Conservation (phyloP, 2,113 vertebrate genomes). For the Orthochromis indermauri region DNA sequence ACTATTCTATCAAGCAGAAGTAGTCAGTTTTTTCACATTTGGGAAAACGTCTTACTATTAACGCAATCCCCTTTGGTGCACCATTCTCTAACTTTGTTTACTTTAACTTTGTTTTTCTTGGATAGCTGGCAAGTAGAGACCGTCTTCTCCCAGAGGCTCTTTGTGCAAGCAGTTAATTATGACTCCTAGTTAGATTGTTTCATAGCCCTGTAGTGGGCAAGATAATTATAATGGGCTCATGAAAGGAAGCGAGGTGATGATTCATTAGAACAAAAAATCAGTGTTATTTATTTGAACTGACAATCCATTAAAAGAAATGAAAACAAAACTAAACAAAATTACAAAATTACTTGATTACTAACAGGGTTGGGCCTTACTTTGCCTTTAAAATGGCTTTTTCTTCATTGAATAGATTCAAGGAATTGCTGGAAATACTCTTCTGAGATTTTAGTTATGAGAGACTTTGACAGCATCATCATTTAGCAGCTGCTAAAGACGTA, state of each 20-base stretch:
- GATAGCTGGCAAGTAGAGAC: neutral
- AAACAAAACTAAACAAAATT: neutral
- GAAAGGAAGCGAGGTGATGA: neutral
- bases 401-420: neutral
- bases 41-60: neutral
- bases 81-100: neutral
- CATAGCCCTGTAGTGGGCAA: neutral
- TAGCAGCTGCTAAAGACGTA: accelerated
- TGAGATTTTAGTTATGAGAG: neutral
- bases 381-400: neutral
- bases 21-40: neutral
- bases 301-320: neutral
- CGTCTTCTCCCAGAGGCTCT: neutral
- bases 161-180: neutral
- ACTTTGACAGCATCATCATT: neutral
- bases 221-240: neutral
- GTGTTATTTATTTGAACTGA: neutral
- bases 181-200: neutral
- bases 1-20: neutral
- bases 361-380: neutral
- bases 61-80: neutral
- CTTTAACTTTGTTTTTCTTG: neutral
- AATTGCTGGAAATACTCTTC: neutral
- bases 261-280: neutral
- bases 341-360: neutral